Percentiles rank a stretch among this genome's conserved stretches.
phyloP scores from a whole-genome alignment of 2,797 vertebrate species.

The Alouatta caraya region DNA sequence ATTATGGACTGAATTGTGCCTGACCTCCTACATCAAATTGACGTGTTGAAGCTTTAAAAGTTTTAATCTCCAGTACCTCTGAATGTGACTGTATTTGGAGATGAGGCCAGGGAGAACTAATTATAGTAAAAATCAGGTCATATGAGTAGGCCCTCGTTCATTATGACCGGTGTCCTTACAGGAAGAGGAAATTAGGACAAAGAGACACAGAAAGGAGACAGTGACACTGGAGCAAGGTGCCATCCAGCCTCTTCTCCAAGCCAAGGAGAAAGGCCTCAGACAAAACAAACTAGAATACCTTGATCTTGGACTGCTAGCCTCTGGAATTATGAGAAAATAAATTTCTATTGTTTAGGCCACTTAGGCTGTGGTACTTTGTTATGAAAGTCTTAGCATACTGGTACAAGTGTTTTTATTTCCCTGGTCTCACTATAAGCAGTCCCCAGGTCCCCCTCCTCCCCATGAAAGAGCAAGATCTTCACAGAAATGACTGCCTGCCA shows the following conservation, averaged over 20 bases:
- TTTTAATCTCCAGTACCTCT: not conserved
- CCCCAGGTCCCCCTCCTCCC: not conserved
- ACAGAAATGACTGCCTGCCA: not conserved
- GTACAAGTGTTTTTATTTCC: not conserved
- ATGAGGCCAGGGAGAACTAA: not conserved
- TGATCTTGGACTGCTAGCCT: no score
- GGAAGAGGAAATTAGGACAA: not conserved
- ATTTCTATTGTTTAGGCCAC: not conserved
- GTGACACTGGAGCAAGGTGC: not conserved
- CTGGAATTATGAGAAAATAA: not conserved
- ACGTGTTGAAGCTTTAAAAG: not conserved
- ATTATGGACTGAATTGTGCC: not conserved
- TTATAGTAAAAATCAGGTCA: not conserved
- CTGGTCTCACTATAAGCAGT: not conserved
- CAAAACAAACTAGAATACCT: not conserved
- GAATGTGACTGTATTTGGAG: not conserved
- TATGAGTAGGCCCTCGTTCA: not conserved
- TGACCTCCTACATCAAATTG: not conserved
- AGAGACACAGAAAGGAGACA: not conserved
- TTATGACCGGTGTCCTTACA: not conserved
- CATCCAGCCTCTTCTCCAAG: not conserved
- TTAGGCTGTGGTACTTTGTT: not conserved
- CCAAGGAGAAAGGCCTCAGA: not conserved
- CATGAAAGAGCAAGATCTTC: not conserved
- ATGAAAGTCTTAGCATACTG: not conserved